phyloP scores from a whole-genome alignment of 2,888 invertebrate genomes.

The Rhingia campestris region DNA sequence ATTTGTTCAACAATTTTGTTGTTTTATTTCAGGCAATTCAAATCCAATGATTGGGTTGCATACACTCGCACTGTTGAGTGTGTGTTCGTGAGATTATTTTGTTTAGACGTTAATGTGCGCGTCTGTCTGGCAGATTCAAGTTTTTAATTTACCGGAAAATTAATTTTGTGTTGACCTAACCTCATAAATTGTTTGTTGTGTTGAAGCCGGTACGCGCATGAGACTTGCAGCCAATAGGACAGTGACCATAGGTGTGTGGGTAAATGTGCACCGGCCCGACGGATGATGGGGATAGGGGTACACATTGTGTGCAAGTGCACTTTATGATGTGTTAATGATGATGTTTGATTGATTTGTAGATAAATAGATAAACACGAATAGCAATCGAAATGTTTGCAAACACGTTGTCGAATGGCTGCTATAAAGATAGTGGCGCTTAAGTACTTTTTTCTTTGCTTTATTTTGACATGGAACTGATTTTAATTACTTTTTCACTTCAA shows the following conservation, averaged over 20 bases:
- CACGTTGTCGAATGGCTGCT: constrained; percentile 33
- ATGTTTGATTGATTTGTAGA: constrained; percentile 66
- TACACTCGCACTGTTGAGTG: background rate
- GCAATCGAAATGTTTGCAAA: constrained; percentile 50
- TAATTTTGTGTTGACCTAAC: constrained; percentile 70
- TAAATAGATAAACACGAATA: constrained; percentile 60
- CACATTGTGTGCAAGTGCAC: constrained; percentile 44
- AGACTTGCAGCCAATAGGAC: constrained; percentile 9
- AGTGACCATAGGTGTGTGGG: background rate
- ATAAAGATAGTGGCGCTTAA: constrained; percentile 25
- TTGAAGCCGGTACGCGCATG: constrained; percentile 13
- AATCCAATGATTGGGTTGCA: background rate
- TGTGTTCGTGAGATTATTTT: constrained; percentile 51
- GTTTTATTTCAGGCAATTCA: constrained; percentile 30
- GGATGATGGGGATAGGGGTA: background rate
- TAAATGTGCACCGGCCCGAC: background rate
- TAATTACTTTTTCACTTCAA: constrained; percentile 6
- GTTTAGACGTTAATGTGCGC: constrained; percentile 57
- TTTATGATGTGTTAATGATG: constrained; percentile 69
- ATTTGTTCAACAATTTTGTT: constrained; percentile 58
- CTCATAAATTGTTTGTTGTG: constrained; percentile 63
- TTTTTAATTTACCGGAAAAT: constrained; percentile 73
- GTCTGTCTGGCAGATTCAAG: constrained; percentile 65
- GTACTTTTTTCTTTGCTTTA: constrained; percentile 26
- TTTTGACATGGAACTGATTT: constrained; percentile 15